These are phyloP conservation scores for Caiman crocodilus DNA, from an alignment of 2,797 vertebrate species.

Conservation along the genomic window DNA sequence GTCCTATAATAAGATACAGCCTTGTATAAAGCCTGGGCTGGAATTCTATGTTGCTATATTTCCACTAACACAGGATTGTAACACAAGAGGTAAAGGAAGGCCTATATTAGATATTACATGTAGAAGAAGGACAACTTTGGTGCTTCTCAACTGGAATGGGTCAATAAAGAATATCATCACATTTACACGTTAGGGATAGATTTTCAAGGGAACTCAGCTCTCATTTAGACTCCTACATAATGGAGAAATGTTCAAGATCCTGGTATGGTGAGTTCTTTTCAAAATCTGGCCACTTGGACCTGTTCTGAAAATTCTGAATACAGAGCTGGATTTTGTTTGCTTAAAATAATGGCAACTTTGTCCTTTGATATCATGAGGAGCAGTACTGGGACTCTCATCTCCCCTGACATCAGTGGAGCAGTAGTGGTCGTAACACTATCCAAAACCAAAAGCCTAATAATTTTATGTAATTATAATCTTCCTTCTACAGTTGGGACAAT, in stretches of 20 bases:
- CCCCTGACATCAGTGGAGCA: neutral
- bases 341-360: neutral
- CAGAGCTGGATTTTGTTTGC: neutral
- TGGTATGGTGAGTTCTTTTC: neutral
- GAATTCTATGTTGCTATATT: rapidly evolving
- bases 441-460: neutral
- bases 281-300: neutral
- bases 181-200: neutral
- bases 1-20: neutral
- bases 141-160: neutral
- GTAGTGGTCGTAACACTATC: neutral
- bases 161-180: neutral
- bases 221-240: neutral
- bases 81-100: neutral
- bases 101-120: neutral
- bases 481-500: neutral
- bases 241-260: neutral
- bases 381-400: rapidly evolving
- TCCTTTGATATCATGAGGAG: neutral
- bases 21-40: neutral
- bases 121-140: no score
- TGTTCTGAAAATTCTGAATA: neutral
- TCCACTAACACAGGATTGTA: rapidly evolving
- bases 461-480: constrained; percentile 1
- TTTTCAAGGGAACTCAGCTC: neutral